Evolutionary conservation across 2,113 vertebrate genomes (phyloP).

Genomic region (Elachura formosa): DNA sequence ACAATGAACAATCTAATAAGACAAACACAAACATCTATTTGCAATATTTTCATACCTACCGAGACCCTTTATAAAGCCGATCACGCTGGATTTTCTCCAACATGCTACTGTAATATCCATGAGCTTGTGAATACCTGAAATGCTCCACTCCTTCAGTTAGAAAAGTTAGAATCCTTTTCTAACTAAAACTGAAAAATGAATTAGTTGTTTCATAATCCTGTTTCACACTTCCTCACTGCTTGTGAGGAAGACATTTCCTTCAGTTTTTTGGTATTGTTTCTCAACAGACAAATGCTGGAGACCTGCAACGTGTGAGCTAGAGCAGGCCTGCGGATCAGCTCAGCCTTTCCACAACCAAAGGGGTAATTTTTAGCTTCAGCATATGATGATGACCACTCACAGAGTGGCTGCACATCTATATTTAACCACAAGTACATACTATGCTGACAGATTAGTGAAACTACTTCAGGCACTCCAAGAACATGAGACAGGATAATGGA

Average conservation of each 20-base stretch:
- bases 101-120: constrained; percentile 90
- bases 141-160: constrained; percentile 25
- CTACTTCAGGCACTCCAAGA: constrained; percentile 77
- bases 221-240: neutral
- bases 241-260: neutral
- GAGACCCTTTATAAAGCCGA: constrained; percentile 92
- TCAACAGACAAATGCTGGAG: constrained; percentile 39
- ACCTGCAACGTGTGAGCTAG: constrained; percentile 50
- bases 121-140: constrained; percentile 56
- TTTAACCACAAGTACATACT: constrained; percentile 90
- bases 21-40: neutral
- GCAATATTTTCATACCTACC: constrained; percentile 79
- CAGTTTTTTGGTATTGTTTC: neutral
- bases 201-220: constrained; percentile 52
- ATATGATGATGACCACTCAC: constrained; percentile 81
- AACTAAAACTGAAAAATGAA: constrained; percentile 39
- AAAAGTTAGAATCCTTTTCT: constrained; percentile 40
- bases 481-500: constrained; percentile 71
- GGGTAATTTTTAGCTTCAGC: constrained; percentile 90
- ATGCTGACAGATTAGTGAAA: constrained; percentile 84
- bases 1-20: neutral
- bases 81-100: constrained; percentile 90
- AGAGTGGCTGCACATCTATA: constrained; percentile 84
- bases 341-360: constrained; percentile 80
- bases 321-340: constrained; percentile 72